A percentile compares a stretch with the other conserved stretches of the same genome.
These are phyloP conservation scores for Macaria liturata DNA, from an alignment of 2,888 invertebrate genomes.

Conservation along the genomic window DNA sequence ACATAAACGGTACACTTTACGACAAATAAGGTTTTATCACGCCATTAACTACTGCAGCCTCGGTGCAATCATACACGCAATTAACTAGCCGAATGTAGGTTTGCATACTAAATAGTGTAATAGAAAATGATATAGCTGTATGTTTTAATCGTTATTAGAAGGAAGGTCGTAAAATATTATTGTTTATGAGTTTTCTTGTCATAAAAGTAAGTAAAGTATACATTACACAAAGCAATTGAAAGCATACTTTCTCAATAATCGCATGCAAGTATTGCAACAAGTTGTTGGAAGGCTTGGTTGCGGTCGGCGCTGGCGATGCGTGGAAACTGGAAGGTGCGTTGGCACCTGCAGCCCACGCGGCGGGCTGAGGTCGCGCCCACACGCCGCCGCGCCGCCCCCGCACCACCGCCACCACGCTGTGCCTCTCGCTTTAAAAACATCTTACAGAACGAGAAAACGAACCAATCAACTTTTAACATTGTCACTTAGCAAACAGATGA, in stretches of 20 bases:
- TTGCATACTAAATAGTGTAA: conserved; percentile 18
- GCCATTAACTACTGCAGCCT: conserved; percentile 18
- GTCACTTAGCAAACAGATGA: conserved; percentile 24
- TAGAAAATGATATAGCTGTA: too few species aligned
- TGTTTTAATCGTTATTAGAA: too few species aligned
- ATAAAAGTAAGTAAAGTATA: too few species aligned
- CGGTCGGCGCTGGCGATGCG: conserved; percentile 46
- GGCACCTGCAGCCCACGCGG: conserved; percentile 77
- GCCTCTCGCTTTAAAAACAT: conserved; percentile 23
- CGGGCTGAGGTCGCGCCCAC: conserved; percentile 61
- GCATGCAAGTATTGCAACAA: background rate
- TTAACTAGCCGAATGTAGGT: conserved; percentile 20
- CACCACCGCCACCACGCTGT: conserved; percentile 30
- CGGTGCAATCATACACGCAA: conserved; percentile 23
- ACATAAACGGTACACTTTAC: conserved; percentile 19
- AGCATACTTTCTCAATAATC: background rate
- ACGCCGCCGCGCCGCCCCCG: conserved; percentile 56
- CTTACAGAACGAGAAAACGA: conserved; percentile 36
- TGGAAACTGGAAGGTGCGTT: conserved; percentile 74
- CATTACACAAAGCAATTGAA: too few species aligned
- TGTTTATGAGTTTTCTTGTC: too few species aligned
- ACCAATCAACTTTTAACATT: conserved; percentile 31
- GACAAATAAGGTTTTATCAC: conserved; percentile 29
- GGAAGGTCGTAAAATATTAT: too few species aligned
- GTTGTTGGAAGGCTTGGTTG: conserved; percentile 35